Conservation (phyloP, 2,888 invertebrate genomes). For the Apotomis capreana region DNA sequence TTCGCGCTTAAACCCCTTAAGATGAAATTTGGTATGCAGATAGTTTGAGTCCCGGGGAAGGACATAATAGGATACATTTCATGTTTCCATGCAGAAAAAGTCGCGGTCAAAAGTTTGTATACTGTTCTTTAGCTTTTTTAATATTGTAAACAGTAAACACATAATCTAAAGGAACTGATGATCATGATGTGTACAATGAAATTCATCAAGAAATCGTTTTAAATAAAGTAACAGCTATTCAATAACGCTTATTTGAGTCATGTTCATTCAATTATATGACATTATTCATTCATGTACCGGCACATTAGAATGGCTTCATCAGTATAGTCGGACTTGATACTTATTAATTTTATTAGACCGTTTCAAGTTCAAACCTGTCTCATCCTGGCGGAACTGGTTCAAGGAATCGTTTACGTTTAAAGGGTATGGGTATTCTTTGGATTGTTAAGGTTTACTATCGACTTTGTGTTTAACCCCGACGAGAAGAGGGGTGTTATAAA, state of each 20-base stretch:
- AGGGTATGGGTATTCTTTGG: no score
- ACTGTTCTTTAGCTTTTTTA: no score
- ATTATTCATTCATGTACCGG: slow-evolving; percentile 37
- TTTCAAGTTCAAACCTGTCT: slow-evolving; percentile 31
- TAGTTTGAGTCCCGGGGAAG: no score
- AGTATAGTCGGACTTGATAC: slow-evolving; percentile 28
- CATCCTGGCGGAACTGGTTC: slow-evolving; percentile 25
- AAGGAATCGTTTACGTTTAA: slow-evolving; percentile 13
- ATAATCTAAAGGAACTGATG: neutral
- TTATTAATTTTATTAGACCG: slow-evolving; percentile 33
- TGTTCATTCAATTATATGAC: slow-evolving; percentile 34
- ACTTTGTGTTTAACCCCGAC: no score
- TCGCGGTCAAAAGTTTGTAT: no score
- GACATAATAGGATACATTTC: no score
- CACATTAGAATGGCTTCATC: slow-evolving; percentile 37
- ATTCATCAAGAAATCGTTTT: slow-evolving; percentile 32
- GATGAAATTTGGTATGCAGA: no score
- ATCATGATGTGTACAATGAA: neutral
- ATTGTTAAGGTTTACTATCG: no score
- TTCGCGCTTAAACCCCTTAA: no score
- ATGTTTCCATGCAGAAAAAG: no score
- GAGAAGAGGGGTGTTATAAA: no score
- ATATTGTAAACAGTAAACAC: neutral
- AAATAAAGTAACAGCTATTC: slow-evolving; percentile 10
- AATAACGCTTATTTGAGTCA: neutral